Conservation (phyloP, 2,113 vertebrate genomes). For the Nothoprocta pentlandii region DNA sequence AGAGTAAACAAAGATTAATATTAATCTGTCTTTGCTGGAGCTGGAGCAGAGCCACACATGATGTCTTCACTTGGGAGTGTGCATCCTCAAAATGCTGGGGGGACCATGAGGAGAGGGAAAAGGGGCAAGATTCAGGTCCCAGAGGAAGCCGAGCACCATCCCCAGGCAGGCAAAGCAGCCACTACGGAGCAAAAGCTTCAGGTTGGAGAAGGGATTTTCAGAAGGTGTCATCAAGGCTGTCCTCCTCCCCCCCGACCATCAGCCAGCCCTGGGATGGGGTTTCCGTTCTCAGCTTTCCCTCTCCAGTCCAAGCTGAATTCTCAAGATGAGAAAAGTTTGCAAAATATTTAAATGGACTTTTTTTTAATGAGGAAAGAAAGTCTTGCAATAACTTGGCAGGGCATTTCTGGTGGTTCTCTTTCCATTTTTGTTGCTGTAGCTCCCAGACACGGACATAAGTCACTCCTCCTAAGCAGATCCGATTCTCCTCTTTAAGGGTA, state of each 20-base stretch:
- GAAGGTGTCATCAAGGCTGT: not conserved
- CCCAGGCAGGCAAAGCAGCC: not conserved
- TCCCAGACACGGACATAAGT: not conserved
- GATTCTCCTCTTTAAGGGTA: not conserved
- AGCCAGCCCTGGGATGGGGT: not conserved
- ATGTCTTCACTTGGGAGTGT: not conserved
- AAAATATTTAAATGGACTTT: not conserved
- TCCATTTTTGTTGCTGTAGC: not conserved
- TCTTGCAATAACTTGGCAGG: not conserved
- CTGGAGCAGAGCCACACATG: not conserved
- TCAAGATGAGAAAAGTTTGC: not conserved
- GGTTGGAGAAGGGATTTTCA: not conserved
- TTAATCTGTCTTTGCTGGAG: not conserved
- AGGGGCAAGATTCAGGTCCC: fast-evolving
- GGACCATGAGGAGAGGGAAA: not conserved
- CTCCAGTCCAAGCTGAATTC: not conserved
- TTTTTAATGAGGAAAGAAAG: not conserved
- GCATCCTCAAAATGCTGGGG: fast-evolving
- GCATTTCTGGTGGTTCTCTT: not conserved
- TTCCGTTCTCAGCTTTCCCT: not conserved
- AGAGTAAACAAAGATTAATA: not conserved
- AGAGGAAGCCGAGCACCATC: not conserved
- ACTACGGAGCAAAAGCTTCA: not conserved
- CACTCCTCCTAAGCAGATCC: not conserved
- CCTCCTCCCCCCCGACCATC: not conserved